These are phyloP conservation scores for Apotomis betuletana DNA, from an alignment of 2,888 invertebrate species.

Conservation along the genomic window DNA sequence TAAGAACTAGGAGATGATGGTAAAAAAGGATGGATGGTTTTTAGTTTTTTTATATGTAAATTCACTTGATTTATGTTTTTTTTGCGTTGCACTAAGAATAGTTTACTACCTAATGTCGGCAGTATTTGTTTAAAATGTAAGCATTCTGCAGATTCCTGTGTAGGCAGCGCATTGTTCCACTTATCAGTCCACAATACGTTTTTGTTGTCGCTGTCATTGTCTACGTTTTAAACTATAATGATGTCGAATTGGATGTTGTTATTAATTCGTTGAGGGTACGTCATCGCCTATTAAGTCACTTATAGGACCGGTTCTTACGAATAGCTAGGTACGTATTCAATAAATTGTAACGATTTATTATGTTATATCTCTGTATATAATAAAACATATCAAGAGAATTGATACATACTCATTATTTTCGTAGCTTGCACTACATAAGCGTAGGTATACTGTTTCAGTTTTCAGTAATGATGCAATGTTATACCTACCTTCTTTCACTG, in stretches of 20 bases:
- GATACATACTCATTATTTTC: background rate
- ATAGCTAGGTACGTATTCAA: conserved; percentile 26
- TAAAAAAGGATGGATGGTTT: too few relatives aligned
- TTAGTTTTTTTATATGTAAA: too few relatives aligned
- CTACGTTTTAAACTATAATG: conserved; percentile 27
- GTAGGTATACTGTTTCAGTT: too few relatives aligned
- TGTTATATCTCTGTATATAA: conserved; percentile 13
- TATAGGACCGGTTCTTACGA: conserved; percentile 36
- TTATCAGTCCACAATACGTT: background rate
- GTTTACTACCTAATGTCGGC: too few relatives aligned
- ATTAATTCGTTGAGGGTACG: conserved; percentile 38
- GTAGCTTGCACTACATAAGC: too few relatives aligned
- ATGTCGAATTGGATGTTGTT: conserved; percentile 33
- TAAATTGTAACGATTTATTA: conserved; percentile 37
- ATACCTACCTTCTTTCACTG: too few relatives aligned
- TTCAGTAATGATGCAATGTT: too few relatives aligned
- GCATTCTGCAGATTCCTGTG: background rate
- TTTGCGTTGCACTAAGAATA: too few relatives aligned
- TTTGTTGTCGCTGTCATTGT: conserved; percentile 34
- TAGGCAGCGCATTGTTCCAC: conserved; percentile 4
- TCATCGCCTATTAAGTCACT: conserved; percentile 35
- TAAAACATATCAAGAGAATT: background rate
- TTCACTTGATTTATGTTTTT: too few relatives aligned
- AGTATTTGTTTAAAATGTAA: background rate
- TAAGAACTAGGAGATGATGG: too few relatives aligned